A percentile compares a stretch with the other conserved stretches of the same genome.
phyloP scores from a whole-genome alignment of 1,140 invertebrate genomes.

The Neodiprion virginianus region DNA sequence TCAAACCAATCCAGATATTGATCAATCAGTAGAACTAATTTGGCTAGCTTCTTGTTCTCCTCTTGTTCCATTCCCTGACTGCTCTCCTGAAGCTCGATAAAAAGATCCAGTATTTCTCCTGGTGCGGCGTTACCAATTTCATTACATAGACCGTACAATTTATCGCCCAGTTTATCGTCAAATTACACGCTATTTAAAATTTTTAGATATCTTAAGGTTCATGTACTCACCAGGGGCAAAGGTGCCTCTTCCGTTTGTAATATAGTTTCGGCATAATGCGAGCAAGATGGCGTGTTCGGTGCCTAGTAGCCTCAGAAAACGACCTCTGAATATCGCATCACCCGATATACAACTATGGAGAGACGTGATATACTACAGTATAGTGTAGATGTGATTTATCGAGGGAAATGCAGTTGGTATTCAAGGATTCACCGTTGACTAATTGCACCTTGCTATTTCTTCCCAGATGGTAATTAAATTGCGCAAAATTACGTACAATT shows the following conservation, averaged over 20 bases:
- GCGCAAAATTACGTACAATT: too few species aligned
- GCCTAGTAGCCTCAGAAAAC: conserved; percentile 19
- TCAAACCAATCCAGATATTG: conserved; percentile 23
- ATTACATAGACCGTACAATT: too few species aligned
- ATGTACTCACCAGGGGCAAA: conserved; percentile 11
- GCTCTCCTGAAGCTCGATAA: conserved; percentile 14
- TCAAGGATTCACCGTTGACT: too few species aligned
- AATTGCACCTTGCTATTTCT: too few species aligned
- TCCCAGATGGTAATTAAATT: too few species aligned
- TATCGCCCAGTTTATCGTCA: too few species aligned
- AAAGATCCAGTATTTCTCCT: conserved; percentile 20
- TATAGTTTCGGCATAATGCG: conserved; percentile 19
- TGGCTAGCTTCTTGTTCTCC: conserved; percentile 19
- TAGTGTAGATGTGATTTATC: too few species aligned
- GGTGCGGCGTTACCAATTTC: neutral
- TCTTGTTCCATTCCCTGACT: conserved; percentile 9
- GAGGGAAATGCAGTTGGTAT: too few species aligned
- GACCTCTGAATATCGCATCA: conserved; percentile 15
- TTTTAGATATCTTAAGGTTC: neutral
- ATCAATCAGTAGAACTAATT: conserved; percentile 21
- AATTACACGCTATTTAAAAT: too few species aligned
- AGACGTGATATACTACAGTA: too few species aligned
- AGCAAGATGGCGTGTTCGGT: conserved; percentile 22
- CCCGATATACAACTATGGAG: neutral
- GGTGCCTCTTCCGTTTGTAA: neutral